Evolutionary conservation across 1,140 invertebrate species (phyloP).

Genomic region (Cylas formicarius): DNA sequence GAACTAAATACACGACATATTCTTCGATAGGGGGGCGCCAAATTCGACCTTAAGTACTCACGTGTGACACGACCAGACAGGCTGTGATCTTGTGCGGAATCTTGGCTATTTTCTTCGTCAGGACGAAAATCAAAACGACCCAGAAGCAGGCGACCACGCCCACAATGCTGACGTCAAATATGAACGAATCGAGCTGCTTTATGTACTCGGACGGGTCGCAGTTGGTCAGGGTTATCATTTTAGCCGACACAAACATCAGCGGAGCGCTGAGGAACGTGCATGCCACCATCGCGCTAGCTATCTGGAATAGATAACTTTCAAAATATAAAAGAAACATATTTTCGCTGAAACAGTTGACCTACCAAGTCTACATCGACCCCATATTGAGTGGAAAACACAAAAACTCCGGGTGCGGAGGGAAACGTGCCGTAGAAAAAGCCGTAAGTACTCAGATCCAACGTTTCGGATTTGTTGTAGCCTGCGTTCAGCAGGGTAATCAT

Average conservation of each 20-base stretch:
- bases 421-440: conserved; percentile 95
- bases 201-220: conserved; percentile 62
- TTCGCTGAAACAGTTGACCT: conserved; percentile 41
- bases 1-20: conserved; percentile 40
- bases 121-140: conserved; percentile 69
- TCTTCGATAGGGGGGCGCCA: conserved; percentile 1
- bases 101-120: conserved; percentile 66
- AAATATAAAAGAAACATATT: conserved; percentile 7
- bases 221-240: conserved; percentile 76
- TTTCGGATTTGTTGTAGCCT: conserved; percentile 62
- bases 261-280: conserved; percentile 91
- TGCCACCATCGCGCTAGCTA: conserved; percentile 86
- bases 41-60: conserved; percentile 37
- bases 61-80: conserved; percentile 72
- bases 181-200: conserved; percentile 67
- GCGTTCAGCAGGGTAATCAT: conserved; percentile 67
- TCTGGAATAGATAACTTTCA: conserved; percentile 54
- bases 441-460: conserved; percentile 77
- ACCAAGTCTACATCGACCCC: conserved; percentile 79
- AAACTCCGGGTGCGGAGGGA: conserved; percentile 89
- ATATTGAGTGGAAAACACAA: conserved; percentile 88
- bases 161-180: conserved; percentile 75
- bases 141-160: conserved; percentile 68
- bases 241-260: conserved; percentile 90
- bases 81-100: conserved; percentile 78